Evolutionary conservation across 2,888 invertebrate species (phyloP).

Genomic region (Temnothorax unifasciatus): DNA sequence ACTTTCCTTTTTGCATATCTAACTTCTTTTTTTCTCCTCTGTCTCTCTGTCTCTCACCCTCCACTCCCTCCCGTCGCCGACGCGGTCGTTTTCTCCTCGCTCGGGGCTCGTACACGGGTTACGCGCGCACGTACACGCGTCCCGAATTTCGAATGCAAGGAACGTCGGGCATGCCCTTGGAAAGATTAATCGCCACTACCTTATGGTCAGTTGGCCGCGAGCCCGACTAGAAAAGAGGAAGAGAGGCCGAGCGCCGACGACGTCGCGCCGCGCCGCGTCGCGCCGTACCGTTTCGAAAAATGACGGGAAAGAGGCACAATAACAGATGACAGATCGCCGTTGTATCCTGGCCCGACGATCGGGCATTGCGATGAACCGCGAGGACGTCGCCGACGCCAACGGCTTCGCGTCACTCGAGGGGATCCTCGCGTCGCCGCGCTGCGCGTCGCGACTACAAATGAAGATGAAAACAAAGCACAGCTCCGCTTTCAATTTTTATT

Average conservation of each 20-base stretch:
- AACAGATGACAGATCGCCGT: slow-evolving; percentile 63
- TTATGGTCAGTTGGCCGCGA: slow-evolving; percentile 76
- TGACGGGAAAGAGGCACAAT: slow-evolving; percentile 60
- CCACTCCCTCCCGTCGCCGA: not conserved
- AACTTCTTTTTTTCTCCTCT: not conserved
- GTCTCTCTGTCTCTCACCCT: not conserved
- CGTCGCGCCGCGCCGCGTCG: slow-evolving; percentile 8
- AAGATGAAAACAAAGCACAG: not conserved
- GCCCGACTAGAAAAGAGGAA: slow-evolving; percentile 75
- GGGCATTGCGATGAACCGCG: slow-evolving; percentile 11
- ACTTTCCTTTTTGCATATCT: not conserved
- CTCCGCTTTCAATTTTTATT: not conserved
- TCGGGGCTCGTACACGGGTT: slow-evolving; percentile 53
- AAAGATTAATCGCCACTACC: slow-evolving; percentile 83
- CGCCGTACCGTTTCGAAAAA: slow-evolving; percentile 56
- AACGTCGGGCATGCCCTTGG: slow-evolving; percentile 83
- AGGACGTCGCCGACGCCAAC: slow-evolving; percentile 25
- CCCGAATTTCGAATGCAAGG: slow-evolving; percentile 82
- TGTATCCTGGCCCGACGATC: slow-evolving; percentile 8
- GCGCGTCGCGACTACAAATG: not conserved
- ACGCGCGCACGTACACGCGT: slow-evolving; percentile 60
- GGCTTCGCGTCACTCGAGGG: slow-evolving; percentile 5
- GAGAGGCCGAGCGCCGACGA: slow-evolving; percentile 40
- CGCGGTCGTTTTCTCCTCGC: slow-evolving; percentile 44
- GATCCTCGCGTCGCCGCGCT: not conserved